phyloP scores from a whole-genome alignment of 2,113 vertebrate species.

The Pangasianodon hypophthalmus region DNA sequence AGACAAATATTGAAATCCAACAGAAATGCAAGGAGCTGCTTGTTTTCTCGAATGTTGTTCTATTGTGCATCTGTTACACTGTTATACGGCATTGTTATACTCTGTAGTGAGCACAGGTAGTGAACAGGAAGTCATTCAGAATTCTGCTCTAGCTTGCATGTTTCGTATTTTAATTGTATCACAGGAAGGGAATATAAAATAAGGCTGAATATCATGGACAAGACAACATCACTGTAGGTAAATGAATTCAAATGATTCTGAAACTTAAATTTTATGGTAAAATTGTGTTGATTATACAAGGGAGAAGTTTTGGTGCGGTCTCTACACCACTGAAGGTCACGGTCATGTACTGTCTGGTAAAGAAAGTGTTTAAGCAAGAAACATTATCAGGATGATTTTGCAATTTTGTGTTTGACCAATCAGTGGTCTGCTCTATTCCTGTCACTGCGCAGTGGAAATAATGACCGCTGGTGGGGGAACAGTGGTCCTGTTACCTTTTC shows the following conservation, averaged over 20 bases:
- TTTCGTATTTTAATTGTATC: too few relatives aligned
- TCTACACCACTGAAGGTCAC: too few relatives aligned
- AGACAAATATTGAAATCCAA: not conserved
- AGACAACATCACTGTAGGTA: not conserved
- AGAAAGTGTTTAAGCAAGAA: not conserved
- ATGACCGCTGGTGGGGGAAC: not conserved
- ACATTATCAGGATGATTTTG: not conserved
- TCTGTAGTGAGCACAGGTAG: too few relatives aligned
- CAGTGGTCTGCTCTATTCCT: not conserved
- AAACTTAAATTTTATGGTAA: too few relatives aligned
- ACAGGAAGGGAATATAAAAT: too few relatives aligned
- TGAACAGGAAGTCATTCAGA: too few relatives aligned
- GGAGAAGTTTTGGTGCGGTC: too few relatives aligned
- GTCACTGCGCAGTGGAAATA: not conserved
- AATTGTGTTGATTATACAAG: too few relatives aligned
- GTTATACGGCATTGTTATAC: too few relatives aligned
- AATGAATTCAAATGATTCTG: too few relatives aligned
- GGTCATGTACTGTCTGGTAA: not conserved
- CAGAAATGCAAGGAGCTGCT: not conserved
- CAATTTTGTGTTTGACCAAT: not conserved
- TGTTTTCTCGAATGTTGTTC: not conserved
- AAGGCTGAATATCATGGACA: not conserved
- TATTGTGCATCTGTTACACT: too few relatives aligned
- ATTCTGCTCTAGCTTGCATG: too few relatives aligned
- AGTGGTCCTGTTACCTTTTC: not conserved